Conservation (phyloP, 2,113 vertebrate genomes). For the Cavia aperea region DNA sequence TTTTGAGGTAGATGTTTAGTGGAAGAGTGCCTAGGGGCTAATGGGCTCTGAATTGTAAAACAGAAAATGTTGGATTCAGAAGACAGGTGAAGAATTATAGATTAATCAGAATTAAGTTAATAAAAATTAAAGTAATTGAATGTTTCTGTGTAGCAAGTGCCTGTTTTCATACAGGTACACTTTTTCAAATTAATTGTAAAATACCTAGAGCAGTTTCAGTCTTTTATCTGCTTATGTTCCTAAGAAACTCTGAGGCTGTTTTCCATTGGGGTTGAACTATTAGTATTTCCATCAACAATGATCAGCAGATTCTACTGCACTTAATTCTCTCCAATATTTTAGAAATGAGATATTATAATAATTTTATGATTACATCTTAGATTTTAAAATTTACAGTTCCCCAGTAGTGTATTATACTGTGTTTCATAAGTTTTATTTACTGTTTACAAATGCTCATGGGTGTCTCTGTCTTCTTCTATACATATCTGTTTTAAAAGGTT, state of each 20-base stretch:
- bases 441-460: not conserved
- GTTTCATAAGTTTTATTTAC: not conserved
- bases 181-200: not conserved
- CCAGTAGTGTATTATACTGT: not conserved
- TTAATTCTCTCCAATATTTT: not conserved
- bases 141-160: not conserved
- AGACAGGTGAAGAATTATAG: not conserved
- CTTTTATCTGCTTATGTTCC: not conserved
- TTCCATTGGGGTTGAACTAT: not conserved
- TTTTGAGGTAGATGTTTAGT: not conserved
- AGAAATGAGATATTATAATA: not conserved
- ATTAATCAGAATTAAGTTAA: not conserved
- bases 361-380: not conserved
- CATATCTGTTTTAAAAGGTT: not conserved
- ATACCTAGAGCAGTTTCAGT: not conserved
- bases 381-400: not conserved
- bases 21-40: not conserved
- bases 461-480: not conserved
- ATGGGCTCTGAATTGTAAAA: not conserved
- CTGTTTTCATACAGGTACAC: not conserved
- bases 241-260: not conserved
- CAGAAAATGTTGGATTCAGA: not conserved
- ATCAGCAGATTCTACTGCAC: not conserved
- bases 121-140: not conserved
- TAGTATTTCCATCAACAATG: not conserved